A percentile compares a stretch with the other conserved stretches of the same genome.
These are phyloP conservation scores for Rhinatrema bivittatum DNA, from an alignment of 2,797 vertebrate genomes.

Conservation along the genomic window DNA sequence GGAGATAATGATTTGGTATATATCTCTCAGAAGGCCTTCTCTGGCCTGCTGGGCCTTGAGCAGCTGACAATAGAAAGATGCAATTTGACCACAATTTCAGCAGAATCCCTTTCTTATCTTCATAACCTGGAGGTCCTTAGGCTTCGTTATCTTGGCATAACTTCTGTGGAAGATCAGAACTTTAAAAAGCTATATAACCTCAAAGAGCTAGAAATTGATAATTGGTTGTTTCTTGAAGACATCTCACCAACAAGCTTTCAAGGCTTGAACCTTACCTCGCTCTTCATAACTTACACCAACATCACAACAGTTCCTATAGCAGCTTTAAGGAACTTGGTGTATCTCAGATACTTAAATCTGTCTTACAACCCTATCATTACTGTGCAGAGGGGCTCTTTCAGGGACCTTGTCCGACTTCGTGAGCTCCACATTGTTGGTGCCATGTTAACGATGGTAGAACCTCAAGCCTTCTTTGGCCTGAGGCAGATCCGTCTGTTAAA, in stretches of 20 bases:
- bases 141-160: constrained; percentile 82
- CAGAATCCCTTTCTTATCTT: constrained; percentile 85
- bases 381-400: constrained; percentile 81
- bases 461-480: constrained; percentile 81
- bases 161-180: constrained; percentile 81
- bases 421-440: constrained; percentile 89
- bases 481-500: constrained; percentile 91
- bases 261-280: constrained; percentile 87
- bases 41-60: constrained; percentile 75
- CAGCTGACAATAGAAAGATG: constrained; percentile 89
- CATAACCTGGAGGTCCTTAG: constrained; percentile 76
- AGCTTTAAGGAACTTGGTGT: constrained; percentile 78
- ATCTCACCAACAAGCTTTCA: constrained; percentile 80
- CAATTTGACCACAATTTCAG: constrained; percentile 88
- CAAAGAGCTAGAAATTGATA: constrained; percentile 81
- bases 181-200: constrained; percentile 79
- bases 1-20: constrained; percentile 96
- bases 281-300: constrained; percentile 92
- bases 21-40: constrained; percentile 91
- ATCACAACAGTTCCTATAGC: constrained; percentile 83
- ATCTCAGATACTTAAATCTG: constrained; percentile 85
- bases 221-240: constrained; percentile 88
- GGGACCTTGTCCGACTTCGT: constrained; percentile 81
- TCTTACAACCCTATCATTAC: constrained; percentile 89
- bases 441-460: constrained; percentile 72